These are phyloP conservation scores for Phaedon cochleariae DNA, from an alignment of 2,888 invertebrate species.

Conservation along the genomic window DNA sequence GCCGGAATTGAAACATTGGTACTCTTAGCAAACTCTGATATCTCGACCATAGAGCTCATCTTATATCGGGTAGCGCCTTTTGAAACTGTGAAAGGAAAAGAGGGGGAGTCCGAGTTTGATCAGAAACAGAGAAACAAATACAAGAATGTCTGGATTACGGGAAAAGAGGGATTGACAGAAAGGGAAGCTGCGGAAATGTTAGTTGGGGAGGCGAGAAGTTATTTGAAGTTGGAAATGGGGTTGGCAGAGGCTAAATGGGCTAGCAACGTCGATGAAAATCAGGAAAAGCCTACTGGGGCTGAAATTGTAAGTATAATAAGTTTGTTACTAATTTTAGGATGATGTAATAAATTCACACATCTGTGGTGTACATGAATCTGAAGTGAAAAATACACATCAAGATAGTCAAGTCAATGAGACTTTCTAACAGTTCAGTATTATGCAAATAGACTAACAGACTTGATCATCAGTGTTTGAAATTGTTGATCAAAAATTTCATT, in stretches of 20 bases:
- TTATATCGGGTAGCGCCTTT: conserved; percentile 84
- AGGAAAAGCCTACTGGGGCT: conserved; percentile 4
- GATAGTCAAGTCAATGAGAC: too few species aligned
- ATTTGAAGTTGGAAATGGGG: conserved; percentile 78
- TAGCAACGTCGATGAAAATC: conserved; percentile 21
- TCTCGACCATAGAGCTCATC: conserved; percentile 76
- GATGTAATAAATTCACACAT: too few species aligned
- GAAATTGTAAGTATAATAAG: not conserved
- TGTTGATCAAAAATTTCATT: too few species aligned
- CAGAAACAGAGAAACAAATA: conserved; percentile 73
- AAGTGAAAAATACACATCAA: too few species aligned
- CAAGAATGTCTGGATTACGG: conserved; percentile 80
- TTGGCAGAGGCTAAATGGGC: conserved; percentile 76
- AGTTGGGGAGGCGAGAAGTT: conserved; percentile 75
- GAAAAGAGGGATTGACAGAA: conserved; percentile 81
- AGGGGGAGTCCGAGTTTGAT: conserved; percentile 74
- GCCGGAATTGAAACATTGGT: conserved; percentile 81
- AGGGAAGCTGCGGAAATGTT: conserved; percentile 82
- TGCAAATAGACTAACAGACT: too few species aligned
- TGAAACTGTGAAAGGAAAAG: conserved; percentile 79
- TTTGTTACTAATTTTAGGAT: not conserved
- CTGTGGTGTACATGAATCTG: too few species aligned
- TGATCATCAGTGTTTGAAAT: too few species aligned
- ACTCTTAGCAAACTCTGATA: conserved; percentile 79
- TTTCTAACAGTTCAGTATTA: too few species aligned